Evolutionary conservation across 2,113 vertebrate species (phyloP).

Genomic region (Zosterops lateralis): DNA sequence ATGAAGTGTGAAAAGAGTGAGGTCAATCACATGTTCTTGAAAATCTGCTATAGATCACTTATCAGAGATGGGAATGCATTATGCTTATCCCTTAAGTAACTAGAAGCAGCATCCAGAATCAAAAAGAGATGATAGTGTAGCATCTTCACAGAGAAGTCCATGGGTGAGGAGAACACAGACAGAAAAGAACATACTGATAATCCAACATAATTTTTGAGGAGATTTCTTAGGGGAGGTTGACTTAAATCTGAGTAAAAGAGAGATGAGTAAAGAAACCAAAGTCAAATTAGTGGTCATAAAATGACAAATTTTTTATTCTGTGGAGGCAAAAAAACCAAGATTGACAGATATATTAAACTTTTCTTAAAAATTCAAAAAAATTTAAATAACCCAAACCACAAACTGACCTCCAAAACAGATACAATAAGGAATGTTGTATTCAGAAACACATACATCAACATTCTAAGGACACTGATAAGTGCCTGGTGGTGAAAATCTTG

Average conservation of each 20-base stretch:
- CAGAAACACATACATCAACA: neutral
- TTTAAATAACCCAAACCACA: neutral
- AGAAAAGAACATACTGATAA: neutral
- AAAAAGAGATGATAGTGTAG: neutral
- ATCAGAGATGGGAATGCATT: neutral
- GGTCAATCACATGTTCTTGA: neutral
- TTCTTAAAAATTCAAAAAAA: neutral
- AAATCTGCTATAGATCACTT: neutral
- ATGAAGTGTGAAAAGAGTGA: neutral
- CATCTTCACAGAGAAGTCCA: neutral
- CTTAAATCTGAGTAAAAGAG: neutral
- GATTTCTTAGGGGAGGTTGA: neutral
- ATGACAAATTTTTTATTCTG: neutral
- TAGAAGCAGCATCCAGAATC: neutral
- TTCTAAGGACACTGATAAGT: neutral
- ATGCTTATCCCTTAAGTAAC: neutral
- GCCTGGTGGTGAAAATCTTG: neutral
- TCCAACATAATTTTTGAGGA: neutral
- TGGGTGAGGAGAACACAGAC: accelerated
- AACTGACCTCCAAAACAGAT: neutral
- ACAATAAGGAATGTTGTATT: neutral
- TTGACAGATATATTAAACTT: neutral
- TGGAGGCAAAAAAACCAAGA: neutral
- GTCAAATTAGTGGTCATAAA: neutral
- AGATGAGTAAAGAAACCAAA: neutral